These are phyloP conservation scores for Ifrita kowaldi DNA, from an alignment of 2,113 vertebrate genomes.

Conservation along the genomic window DNA sequence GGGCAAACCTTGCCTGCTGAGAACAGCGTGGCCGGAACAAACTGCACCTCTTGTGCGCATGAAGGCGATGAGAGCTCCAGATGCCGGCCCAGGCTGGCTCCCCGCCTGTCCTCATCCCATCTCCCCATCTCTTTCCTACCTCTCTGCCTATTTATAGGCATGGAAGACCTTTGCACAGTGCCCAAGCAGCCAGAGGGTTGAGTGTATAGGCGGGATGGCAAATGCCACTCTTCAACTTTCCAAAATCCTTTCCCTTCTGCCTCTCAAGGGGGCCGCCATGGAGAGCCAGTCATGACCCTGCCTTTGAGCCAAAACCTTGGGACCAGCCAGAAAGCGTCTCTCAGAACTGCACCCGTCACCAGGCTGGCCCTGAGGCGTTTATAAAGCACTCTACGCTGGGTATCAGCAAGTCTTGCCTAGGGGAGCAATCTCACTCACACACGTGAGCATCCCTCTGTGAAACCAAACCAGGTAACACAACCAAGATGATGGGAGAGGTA, in stretches of 20 bases:
- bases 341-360: not conserved
- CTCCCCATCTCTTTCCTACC: conserved; percentile 27
- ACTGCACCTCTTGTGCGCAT: not conserved
- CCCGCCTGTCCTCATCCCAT: not conserved
- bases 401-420: not conserved
- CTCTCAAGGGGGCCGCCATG: not conserved
- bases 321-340: not conserved
- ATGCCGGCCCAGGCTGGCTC: not conserved
- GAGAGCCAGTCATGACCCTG: not conserved
- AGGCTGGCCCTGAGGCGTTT: not conserved
- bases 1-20: conserved; percentile 6
- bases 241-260: not conserved
- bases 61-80: not conserved
- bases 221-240: not conserved
- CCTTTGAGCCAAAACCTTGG: not conserved
- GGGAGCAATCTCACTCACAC: rapidly evolving
- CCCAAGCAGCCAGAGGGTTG: not conserved
- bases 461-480: not conserved
- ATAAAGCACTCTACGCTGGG: rapidly evolving
- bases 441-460: not conserved
- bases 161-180: conserved; percentile 15
- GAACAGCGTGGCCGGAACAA: not conserved
- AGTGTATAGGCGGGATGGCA: conserved; percentile 4
- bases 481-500: not conserved
- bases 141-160: conserved; percentile 44